phyloP scores from a whole-genome alignment of 2,113 vertebrate genomes.

The Coptodon bakossiorum region DNA sequence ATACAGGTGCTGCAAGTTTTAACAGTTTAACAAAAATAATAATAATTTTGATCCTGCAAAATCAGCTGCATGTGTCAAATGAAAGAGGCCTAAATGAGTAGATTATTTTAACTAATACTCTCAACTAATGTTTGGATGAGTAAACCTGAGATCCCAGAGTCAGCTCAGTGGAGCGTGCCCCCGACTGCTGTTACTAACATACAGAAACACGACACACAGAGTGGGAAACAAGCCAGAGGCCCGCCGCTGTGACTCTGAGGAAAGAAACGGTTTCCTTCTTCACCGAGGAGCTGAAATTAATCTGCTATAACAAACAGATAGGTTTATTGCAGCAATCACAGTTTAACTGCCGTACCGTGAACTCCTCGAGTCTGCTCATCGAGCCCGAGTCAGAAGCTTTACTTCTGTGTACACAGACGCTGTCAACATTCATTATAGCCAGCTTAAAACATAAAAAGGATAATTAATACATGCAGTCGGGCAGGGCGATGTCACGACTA shows the following conservation, averaged over 20 bases:
- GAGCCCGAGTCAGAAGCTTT: background rate
- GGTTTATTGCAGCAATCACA: constrained; percentile 4
- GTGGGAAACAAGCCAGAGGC: background rate
- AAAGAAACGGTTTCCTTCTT: background rate
- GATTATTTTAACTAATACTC: background rate
- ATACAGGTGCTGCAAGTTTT: background rate
- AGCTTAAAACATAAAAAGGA: background rate
- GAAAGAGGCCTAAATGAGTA: background rate
- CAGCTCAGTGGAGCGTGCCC: accelerated
- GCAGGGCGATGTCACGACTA: background rate
- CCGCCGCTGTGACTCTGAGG: background rate
- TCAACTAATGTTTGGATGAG: background rate
- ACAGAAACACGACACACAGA: background rate
- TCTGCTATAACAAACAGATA: background rate
- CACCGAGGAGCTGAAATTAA: background rate
- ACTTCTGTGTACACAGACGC: background rate
- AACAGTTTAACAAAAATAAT: background rate
- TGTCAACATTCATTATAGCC: background rate
- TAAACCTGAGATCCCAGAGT: background rate
- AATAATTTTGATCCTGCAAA: background rate
- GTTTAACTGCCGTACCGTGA: background rate
- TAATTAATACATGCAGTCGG: background rate
- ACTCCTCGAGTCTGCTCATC: background rate
- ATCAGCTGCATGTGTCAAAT: background rate
- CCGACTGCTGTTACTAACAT: background rate